Percentiles rank a stretch among this genome's conserved stretches.
Evolutionary conservation across 2,113 vertebrate species (phyloP).

Genomic region (Mus spicilegus): DNA sequence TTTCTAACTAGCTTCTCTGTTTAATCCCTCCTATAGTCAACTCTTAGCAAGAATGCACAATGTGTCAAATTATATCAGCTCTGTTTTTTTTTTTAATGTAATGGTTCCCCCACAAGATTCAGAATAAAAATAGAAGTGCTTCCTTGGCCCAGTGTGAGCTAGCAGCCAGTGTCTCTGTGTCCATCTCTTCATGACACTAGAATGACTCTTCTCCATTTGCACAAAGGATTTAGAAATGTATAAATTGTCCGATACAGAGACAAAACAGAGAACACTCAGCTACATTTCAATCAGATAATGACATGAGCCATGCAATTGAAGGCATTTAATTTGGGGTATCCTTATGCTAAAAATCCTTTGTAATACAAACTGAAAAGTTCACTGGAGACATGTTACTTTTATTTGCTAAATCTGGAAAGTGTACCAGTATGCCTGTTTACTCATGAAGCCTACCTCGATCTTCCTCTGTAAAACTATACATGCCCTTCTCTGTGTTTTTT

Average conservation of each 20-base stretch:
- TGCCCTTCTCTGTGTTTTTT: background rate
- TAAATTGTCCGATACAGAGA: background rate
- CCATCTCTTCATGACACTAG: accelerated
- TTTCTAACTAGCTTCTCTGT: background rate
- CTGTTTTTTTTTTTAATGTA: background rate
- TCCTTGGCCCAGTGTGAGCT: background rate
- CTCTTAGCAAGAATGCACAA: background rate
- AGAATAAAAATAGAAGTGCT: background rate
- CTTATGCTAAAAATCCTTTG: background rate
- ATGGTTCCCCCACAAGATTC: background rate
- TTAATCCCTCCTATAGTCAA: background rate
- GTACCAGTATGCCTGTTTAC: background rate
- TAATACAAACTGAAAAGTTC: conserved; percentile 25
- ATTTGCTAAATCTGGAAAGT: background rate
- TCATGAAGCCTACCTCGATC: background rate
- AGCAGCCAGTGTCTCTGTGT: no score
- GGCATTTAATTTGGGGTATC: background rate
- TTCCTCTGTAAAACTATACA: background rate
- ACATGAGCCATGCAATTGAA: background rate
- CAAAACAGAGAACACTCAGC: background rate
- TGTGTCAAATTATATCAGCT: background rate
- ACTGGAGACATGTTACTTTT: background rate
- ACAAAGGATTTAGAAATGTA: background rate
- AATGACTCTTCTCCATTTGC: background rate
- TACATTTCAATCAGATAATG: background rate